Evolutionary conservation across 2,888 invertebrate genomes (phyloP).

Genomic region (Stenolophus ochropezus): DNA sequence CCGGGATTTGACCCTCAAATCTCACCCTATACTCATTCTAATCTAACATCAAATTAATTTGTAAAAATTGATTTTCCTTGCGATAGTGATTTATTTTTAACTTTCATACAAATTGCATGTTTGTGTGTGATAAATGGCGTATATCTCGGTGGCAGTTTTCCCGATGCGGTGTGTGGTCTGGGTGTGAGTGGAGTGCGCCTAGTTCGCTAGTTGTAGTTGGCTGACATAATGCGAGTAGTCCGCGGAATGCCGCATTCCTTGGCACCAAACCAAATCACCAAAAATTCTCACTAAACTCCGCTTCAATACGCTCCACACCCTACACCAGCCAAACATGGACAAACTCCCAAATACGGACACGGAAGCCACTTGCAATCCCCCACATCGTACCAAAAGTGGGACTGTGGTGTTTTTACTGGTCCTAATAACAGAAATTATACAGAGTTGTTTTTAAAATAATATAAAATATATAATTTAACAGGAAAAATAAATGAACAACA

Average conservation of each 20-base stretch:
- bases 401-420: too few relatives aligned
- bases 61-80: too few relatives aligned
- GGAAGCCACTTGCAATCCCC: not conserved
- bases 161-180: constrained; percentile 2
- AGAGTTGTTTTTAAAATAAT: too few relatives aligned
- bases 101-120: too few relatives aligned
- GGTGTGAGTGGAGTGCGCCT: not conserved
- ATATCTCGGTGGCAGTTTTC: not conserved
- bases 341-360: not conserved
- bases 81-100: too few relatives aligned
- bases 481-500: too few relatives aligned
- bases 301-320: constrained; percentile 56
- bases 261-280: constrained; percentile 56
- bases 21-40: too few relatives aligned
- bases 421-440: too few relatives aligned
- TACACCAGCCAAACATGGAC: not conserved
- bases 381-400: too few relatives aligned
- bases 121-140: not conserved
- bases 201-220: constrained; percentile 15
- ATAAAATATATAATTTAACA: too few relatives aligned
- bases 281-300: constrained; percentile 55
- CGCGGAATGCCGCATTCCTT: constrained; percentile 58
- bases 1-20: too few relatives aligned
- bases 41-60: too few relatives aligned
- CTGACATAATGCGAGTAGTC: constrained; percentile 51